phyloP scores from a whole-genome alignment of 2,797 vertebrate genomes.

The Rhinichthys osculus region DNA sequence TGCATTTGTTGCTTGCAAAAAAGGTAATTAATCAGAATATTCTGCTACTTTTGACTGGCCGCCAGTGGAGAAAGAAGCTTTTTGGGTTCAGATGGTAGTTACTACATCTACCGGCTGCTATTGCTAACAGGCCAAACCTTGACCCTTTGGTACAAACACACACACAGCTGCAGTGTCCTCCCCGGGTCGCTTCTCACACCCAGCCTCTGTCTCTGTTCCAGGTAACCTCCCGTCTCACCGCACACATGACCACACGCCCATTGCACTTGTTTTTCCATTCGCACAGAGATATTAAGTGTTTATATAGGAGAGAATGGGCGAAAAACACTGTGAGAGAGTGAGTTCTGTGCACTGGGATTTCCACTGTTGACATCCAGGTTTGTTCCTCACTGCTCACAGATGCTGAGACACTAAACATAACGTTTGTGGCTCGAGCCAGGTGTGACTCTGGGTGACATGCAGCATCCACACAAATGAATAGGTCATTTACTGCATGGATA shows the following conservation, averaged over 20 bases:
- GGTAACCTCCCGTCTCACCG: conserved; percentile 46
- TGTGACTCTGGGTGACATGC: conserved; percentile 7
- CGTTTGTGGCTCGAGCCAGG: not conserved
- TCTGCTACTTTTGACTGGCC: not conserved
- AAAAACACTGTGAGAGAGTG: conserved; percentile 8
- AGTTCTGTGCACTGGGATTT: conserved; percentile 52
- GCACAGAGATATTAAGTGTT: conserved; percentile 11
- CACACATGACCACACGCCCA: conserved; percentile 43
- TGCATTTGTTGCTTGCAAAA: not conserved
- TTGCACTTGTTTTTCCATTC: conserved; percentile 58
- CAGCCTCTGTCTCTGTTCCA: conserved; percentile 55
- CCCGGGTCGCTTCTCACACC: conserved; percentile 57
- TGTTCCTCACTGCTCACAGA: not conserved
- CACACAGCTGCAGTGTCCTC: conserved; percentile 45
- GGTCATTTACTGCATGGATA: not conserved
- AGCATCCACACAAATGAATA: not conserved
- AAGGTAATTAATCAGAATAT: not conserved
- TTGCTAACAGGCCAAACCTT: not conserved
- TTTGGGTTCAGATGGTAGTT: not conserved
- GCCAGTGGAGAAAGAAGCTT: not conserved
- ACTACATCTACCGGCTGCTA: not conserved
- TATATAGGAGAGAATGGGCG: conserved; percentile 12
- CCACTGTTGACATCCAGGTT: conserved; percentile 42
- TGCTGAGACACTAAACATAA: conserved; percentile 18
- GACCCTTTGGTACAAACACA: conserved; percentile 19